Conservation (phyloP, 64 coral and sea anemone genomes). For the Actinia tenebrosa region DNA sequence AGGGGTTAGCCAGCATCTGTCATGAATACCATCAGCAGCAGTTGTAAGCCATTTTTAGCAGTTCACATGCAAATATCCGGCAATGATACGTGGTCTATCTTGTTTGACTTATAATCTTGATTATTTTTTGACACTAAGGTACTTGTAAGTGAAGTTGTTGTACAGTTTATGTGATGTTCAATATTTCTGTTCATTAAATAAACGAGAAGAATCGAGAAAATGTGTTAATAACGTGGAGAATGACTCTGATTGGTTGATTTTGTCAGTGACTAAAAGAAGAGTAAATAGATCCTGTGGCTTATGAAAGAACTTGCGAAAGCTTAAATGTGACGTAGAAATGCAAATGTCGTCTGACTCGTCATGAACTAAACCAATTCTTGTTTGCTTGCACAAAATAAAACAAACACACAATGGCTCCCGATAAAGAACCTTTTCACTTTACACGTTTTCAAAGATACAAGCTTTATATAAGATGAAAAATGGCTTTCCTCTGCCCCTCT, state of each 20-base stretch:
- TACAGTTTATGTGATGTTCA: background rate
- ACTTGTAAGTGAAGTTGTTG: background rate
- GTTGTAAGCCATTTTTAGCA: background rate
- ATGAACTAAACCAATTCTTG: background rate
- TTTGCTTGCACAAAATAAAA: slow-evolving; percentile 17
- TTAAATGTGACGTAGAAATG: slow-evolving; percentile 41
- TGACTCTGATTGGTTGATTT: slow-evolving; percentile 42
- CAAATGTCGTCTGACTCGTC: slow-evolving; percentile 26
- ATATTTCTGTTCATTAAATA: background rate
- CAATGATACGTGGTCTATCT: background rate
- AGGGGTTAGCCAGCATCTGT: background rate
- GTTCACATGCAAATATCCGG: background rate
- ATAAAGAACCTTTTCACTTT: background rate
- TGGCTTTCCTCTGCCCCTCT: slow-evolving; percentile 80
- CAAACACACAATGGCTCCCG: background rate
- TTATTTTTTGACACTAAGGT: background rate
- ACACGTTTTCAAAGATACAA: background rate
- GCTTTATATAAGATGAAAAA: background rate
- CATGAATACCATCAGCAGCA: background rate
- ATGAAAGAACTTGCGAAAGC: slow-evolving; percentile 18
- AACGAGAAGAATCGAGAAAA: background rate
- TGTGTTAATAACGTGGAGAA: slow-evolving; percentile 28
- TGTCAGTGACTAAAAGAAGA: slow-evolving; percentile 16
- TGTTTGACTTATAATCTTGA: background rate
- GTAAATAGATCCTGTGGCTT: slow-evolving; percentile 21